Conservation (phyloP, 1,140 invertebrate genomes). For the Mamestra configurata region DNA sequence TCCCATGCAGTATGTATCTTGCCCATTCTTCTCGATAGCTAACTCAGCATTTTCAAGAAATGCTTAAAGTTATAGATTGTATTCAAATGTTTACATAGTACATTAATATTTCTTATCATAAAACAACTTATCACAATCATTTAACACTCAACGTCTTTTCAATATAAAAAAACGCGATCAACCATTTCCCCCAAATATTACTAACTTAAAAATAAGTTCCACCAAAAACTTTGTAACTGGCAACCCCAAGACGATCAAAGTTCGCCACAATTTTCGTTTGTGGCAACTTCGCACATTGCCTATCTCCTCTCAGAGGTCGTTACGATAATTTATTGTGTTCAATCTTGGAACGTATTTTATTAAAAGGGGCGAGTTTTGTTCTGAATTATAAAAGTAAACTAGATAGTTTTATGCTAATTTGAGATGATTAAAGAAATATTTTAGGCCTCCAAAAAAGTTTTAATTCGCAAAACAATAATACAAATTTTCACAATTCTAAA, state of each 20-base stretch:
- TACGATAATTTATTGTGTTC: not conserved
- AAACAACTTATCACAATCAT: not conserved
- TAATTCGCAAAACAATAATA: too few species aligned
- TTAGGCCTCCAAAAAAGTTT: too few species aligned
- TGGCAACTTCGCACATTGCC: constrained; percentile 20
- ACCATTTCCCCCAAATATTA: constrained; percentile 13
- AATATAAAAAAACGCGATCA: not conserved
- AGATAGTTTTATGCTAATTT: too few species aligned
- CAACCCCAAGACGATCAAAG: constrained; percentile 19
- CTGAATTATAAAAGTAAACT: too few species aligned
- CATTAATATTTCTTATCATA: too few species aligned
- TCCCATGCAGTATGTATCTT: too few species aligned
- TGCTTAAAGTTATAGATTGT: too few species aligned
- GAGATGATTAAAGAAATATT: too few species aligned
- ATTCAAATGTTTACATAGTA: too few species aligned
- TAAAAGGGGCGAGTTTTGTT: not conserved
- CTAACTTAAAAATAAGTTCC: constrained; percentile 21
- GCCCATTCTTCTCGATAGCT: too few species aligned
- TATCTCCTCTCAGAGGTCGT: not conserved
- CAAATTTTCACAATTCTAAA: too few species aligned
- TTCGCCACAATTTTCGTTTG: constrained; percentile 19
- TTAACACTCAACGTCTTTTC: not conserved
- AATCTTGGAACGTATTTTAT: not conserved
- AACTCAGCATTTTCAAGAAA: too few species aligned
- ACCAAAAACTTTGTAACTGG: constrained; percentile 13